Base-by-base conservation (phyloP, 2,888 invertebrate species). In the Leucophora obtusa region DNA sequence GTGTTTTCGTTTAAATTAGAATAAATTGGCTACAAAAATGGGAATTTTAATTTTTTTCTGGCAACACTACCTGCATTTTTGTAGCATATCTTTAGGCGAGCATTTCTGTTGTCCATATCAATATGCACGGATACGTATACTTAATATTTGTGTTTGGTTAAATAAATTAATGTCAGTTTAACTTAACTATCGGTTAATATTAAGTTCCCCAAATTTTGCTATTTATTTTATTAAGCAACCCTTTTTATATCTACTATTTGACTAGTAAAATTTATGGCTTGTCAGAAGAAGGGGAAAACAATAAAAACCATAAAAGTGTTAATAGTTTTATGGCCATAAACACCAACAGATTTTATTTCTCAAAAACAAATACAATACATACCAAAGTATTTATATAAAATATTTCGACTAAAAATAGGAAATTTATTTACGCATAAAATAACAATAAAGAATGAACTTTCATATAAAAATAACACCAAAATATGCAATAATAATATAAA, bases 241-340 rank as follows among this genome's bases (percentile, higher is more conserved):
- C 43, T 47, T 47, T 47, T 47, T n/a, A 47, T 47, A 14, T 47
- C 43, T n/a, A 47, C 6, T 14, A 47, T 47, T 7, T n/a, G 43
- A 47, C 43, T 5, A 14, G 43, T 14, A 11, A 47, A 47, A 47
- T 47, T 47, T 47, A 47, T 47, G 2, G 6, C 43, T n/a, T 2
- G 0, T 4, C 1, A 47, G 50, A 24, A 24, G 17, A 11, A 21
- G 14, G 9, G 28, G 9, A 54, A 59, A 17, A 65, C 56, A 47
- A 50, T 60, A 63, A 65, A 71, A 60, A 38, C 59, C 60, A 54
- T 33, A 11, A 33, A 53, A 74, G 76, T 80, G 75, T 80, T 80
- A 76, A 72, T 72, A 76, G 75, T 80, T 76, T 47, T 72, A 65
- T 58, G 68, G 58, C 75, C 62, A 62, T 69, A 58, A 28, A 51